Conservation (phyloP, 2,888 invertebrate genomes). For the Pomacea canaliculata region DNA sequence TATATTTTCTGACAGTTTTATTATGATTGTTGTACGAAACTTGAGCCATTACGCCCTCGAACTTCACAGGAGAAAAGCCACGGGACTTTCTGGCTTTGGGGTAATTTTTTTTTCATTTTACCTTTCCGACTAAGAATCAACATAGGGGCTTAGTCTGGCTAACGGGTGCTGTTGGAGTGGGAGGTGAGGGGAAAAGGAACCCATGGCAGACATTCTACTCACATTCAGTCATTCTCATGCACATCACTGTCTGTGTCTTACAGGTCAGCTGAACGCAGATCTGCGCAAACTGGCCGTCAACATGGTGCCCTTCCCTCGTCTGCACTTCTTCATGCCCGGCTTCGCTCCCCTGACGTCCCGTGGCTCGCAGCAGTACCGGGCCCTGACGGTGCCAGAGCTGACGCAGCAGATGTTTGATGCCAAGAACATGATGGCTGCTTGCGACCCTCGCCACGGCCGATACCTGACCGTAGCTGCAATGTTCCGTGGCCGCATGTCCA, state of each 20-base stretch:
- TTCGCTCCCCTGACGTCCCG: conserved; percentile 66
- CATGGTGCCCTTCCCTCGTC: conserved; percentile 65
- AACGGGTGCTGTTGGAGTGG: too few relatives aligned
- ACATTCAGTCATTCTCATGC: conserved; percentile 49
- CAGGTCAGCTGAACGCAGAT: conserved; percentile 40
- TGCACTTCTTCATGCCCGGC: conserved; percentile 81
- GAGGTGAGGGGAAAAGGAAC: too few relatives aligned
- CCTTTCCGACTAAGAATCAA: too few relatives aligned
- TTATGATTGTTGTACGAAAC: too few relatives aligned
- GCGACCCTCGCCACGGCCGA: conserved; percentile 91
- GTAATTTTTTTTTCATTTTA: too few relatives aligned
- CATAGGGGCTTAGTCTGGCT: too few relatives aligned
- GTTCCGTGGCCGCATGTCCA: conserved; percentile 33
- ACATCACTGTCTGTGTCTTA: conserved; percentile 70
- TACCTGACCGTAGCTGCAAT: conserved; percentile 79
- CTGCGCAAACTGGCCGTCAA: conserved; percentile 50
- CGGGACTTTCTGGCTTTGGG: too few relatives aligned
- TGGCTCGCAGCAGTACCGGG: conserved; percentile 67
- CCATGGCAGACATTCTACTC: too few relatives aligned
- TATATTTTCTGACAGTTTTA: too few relatives aligned
- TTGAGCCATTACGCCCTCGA: too few relatives aligned
- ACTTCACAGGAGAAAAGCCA: too few relatives aligned
- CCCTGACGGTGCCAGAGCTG: conserved; percentile 66
- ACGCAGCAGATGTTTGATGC: conserved; percentile 86
- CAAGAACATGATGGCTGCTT: conserved; percentile 98